Evolutionary conservation across 2,797 vertebrate species (phyloP).

Genomic region (Moxostoma hubbsi): DNA sequence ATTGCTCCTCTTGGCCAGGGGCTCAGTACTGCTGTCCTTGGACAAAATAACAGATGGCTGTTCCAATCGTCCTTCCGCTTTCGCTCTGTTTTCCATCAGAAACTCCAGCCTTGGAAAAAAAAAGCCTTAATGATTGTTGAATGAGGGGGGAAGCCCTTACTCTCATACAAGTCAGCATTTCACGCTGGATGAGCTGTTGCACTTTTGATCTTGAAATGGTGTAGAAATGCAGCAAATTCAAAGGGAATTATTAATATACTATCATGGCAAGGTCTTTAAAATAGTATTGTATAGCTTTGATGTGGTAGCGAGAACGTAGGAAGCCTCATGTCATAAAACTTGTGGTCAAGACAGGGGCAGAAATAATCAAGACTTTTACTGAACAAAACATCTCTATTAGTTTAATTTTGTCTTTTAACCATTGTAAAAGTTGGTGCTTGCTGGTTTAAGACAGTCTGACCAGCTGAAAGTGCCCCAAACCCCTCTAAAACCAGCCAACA

Average conservation of each 20-base stretch:
- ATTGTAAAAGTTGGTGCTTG: too few relatives aligned
- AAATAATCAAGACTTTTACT: background rate
- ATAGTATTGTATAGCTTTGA: constrained; percentile 64
- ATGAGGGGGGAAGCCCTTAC: constrained; percentile 15
- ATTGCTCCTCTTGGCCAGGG: constrained; percentile 29
- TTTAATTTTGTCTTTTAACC: too few relatives aligned
- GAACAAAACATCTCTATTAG: too few relatives aligned
- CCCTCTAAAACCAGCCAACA: too few relatives aligned
- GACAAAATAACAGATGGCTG: constrained; percentile 10
- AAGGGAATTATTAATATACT: constrained; percentile 75
- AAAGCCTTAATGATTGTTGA: background rate
- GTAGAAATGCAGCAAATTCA: constrained; percentile 65
- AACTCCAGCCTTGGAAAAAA: background rate
- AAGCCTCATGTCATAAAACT: constrained; percentile 61
- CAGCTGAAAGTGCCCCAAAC: too few relatives aligned
- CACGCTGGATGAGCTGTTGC: constrained; percentile 32
- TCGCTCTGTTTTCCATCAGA: background rate
- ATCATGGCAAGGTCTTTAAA: constrained; percentile 60
- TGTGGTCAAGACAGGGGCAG: constrained; percentile 53
- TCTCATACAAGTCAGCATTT: constrained; percentile 62
- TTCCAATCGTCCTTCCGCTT: background rate
- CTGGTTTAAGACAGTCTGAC: background rate
- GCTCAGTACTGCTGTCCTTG: constrained; percentile 26
- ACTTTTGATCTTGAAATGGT: constrained; percentile 67
- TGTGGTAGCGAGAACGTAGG: constrained; percentile 47